Evolutionary conservation across 2,888 invertebrate species (phyloP), one percentile per base, ranked within the genome.

Genomic region (Eristalinus sepulchralis): DNA sequence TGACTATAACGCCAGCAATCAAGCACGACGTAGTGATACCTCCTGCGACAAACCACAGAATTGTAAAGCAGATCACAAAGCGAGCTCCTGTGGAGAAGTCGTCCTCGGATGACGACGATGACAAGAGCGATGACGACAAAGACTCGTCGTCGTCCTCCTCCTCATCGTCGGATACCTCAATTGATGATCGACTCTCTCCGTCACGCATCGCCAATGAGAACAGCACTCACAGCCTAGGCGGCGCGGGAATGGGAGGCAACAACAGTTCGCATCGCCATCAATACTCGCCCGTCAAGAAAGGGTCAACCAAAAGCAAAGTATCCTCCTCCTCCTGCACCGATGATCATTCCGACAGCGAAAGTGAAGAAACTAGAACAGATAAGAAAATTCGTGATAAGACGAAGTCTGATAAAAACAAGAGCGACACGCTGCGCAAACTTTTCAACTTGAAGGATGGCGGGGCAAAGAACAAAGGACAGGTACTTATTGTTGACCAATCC

Each of bases 361-460:
- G 89, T 88, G 89, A 90, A 77, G 89, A 89, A 73, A 89, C 89
- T 13, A 89, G 89, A 78, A 90, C 88, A 77, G 89, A 89, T 60
- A 90, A 89, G 90, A 90, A 90, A 89, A 89, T 90, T 64, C 89
- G 89, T 89, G 90, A 91, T 89, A 93, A 91, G 90, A 91, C 92
- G 90, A 90, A 91, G 92, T 91, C 93, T 92, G 96, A 96, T 91
- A 96, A 96, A 90, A 96, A 96, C 92, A 96, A 96, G 91, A 95
- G 94, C 89, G 95, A 94, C 89, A 95, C 95, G 0, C 91, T 96
- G 72, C 93, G 95, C 57, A 95, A 95, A 89, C 92, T 96, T 70
- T 95, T 96, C 90, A 95, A 95, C 57, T 95, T 95, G 88, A 95
- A 96, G 85, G 96, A 95, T 71, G 95, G 95, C 17, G 95, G 95